phyloP scores from a whole-genome alignment of 2,888 invertebrate genomes.

The Leptinotarsa haldemani region DNA sequence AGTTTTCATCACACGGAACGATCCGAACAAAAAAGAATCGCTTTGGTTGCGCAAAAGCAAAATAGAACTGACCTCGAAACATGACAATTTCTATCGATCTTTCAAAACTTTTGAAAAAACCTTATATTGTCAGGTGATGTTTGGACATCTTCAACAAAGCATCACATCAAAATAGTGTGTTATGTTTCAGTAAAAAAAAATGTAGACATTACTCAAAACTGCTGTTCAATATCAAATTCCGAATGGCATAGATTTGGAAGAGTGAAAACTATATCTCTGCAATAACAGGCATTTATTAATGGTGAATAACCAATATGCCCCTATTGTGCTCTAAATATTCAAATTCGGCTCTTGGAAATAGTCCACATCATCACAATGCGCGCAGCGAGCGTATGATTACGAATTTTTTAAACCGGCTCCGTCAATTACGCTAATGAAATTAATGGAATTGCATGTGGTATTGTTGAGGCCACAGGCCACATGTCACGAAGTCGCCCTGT shows the following conservation, averaged over 20 bases:
- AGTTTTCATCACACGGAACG: too few relatives aligned
- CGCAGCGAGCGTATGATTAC: constrained; percentile 25
- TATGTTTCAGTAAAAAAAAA: too few relatives aligned
- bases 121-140: too few relatives aligned
- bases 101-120: too few relatives aligned
- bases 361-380: constrained; percentile 24
- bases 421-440: constrained; percentile 59
- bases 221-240: neutral
- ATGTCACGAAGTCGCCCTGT: constrained; percentile 55
- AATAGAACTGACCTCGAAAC: too few relatives aligned
- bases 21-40: too few relatives aligned
- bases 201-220: too few relatives aligned
- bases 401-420: constrained; percentile 26
- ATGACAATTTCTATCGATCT: too few relatives aligned
- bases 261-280: neutral
- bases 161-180: too few relatives aligned
- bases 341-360: constrained; percentile 21
- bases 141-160: too few relatives aligned
- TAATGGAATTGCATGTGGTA: constrained; percentile 63
- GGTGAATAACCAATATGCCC: constrained; percentile 4
- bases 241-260: neutral
- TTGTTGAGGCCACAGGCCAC: constrained; percentile 57
- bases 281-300: constrained; percentile 15
- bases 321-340: constrained; percentile 26
- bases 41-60: too few relatives aligned